Percentiles rank a stretch among this genome's conserved stretches.
Conservation (phyloP, 2,888 invertebrate genomes). For the Druceiella hillmani region DNA sequence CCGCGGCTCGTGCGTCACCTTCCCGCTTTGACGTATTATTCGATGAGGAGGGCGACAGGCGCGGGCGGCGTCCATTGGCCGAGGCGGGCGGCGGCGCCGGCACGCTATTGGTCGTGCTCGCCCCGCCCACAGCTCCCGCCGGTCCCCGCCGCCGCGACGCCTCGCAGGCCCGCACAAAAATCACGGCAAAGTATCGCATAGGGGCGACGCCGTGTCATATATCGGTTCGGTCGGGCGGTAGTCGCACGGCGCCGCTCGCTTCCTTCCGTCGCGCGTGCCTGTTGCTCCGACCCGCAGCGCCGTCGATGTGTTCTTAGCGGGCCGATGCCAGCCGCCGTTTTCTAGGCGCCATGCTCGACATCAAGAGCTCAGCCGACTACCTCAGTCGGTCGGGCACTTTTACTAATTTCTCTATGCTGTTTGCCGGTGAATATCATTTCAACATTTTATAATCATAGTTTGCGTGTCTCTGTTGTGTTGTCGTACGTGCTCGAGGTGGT, state of each 20-base stretch:
- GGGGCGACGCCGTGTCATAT: background rate
- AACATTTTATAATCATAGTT: conserved; percentile 29
- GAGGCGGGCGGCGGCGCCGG: conserved; percentile 15
- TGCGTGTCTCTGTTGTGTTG: conserved; percentile 31
- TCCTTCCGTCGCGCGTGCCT: conserved; percentile 9
- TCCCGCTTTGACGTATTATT: conserved; percentile 2
- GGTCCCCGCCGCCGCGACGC: conserved; percentile 31
- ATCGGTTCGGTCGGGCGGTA: conserved; percentile 29
- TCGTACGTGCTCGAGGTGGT: too few relatives aligned
- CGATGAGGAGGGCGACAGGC: conserved; percentile 24
- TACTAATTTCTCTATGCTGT: conserved; percentile 93
- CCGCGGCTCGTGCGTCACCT: conserved; percentile 7
- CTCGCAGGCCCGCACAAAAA: conserved; percentile 32
- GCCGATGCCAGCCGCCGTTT: conserved; percentile 15
- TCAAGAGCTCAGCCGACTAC: conserved; percentile 88
- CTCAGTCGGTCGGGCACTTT: conserved; percentile 86
- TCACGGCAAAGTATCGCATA: background rate
- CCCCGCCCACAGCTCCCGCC: conserved; percentile 20
- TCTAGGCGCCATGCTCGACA: conserved; percentile 72
- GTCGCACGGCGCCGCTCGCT: conserved; percentile 22
- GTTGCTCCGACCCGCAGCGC: background rate
- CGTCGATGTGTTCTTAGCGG: conserved; percentile 18
- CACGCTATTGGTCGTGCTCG: conserved; percentile 23
- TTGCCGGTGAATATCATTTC: conserved; percentile 69
- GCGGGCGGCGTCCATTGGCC: conserved; percentile 30